phyloP scores from a whole-genome alignment of 2,113 vertebrate species.

The Otus sunia region DNA sequence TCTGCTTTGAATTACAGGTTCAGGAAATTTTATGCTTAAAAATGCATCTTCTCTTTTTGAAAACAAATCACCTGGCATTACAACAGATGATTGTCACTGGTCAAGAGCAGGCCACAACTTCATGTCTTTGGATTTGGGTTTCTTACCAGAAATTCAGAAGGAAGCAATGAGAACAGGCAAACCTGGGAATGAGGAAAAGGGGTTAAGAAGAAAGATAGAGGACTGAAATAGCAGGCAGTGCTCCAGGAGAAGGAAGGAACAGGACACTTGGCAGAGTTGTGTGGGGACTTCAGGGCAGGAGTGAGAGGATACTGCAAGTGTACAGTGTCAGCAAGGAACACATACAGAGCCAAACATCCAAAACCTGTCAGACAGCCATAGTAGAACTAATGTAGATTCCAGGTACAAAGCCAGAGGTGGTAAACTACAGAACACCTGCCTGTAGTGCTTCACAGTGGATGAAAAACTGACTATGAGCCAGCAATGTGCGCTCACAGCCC shows the following conservation, averaged over 20 bases:
- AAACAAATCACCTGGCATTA: background rate
- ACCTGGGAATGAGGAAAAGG: background rate
- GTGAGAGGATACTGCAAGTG: background rate
- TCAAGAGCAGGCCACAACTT: background rate
- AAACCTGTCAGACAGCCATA: background rate
- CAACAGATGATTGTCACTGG: background rate
- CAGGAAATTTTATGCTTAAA: background rate
- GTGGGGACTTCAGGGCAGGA: background rate
- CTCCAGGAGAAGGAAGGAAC: background rate
- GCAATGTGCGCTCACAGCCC: no score
- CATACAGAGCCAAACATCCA: background rate
- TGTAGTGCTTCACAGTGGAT: background rate
- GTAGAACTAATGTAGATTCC: background rate
- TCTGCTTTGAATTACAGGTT: background rate
- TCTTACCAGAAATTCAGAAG: background rate
- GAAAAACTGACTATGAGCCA: no score
- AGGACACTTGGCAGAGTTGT: background rate
- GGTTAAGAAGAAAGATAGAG: background rate
- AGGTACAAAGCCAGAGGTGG: background rate
- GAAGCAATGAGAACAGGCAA: background rate
- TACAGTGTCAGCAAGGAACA: background rate
- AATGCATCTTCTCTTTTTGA: background rate
- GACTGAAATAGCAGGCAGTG: background rate
- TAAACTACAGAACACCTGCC: background rate
- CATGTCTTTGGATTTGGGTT: background rate